Evolutionary conservation across 2,113 vertebrate genomes (phyloP), one percentile per base, ranked within the genome.

Genomic region (Mormyrus lacerda): DNA sequence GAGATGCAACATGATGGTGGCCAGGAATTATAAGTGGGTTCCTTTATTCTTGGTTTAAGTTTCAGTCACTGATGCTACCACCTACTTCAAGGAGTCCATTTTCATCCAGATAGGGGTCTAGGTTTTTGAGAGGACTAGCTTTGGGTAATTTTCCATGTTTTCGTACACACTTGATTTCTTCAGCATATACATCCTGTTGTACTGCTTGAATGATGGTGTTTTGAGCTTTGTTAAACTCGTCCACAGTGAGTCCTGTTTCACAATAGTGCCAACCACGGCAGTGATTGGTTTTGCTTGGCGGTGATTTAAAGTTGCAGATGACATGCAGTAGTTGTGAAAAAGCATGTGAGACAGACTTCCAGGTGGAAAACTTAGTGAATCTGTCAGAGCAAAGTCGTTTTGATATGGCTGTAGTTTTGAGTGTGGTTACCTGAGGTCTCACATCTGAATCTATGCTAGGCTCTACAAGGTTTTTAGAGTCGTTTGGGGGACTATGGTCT

Each of bases 191-290:
- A 19, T 91, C 90, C 3, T 88, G 39, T 88, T 92, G 89, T 3
- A 82, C 79, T 0, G 13, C 35, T 51, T 8, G 10, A 11, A 91
- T 86, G 85, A 91, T 88, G 3, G 53, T 85, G 2, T 10, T 19
- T 85, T 47, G 45, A 6, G 79, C 88, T 89, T 91, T 27, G 9
- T 48, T 27, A 2, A n/a, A 83, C 24, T 48, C 19, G 1, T 91
- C 85, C 1, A 79, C 55, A 39, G 45, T 88, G 31, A 24, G 65
- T 21, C 27, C 31, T 47, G 53, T 13, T 10, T 92, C 27, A 44
- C 91, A 90, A 15, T 45, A 86, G 82, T 93, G 88, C 90, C 90
- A 92, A 21, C 87, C 88, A 1, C 79, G 89, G n/a, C 45, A 91
- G 7, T 7, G 1, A 6, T 42, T 31, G 27, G 35, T 88, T 3